Conservation (phyloP, 2,113 vertebrate species). For the Cinclus cinclus region DNA sequence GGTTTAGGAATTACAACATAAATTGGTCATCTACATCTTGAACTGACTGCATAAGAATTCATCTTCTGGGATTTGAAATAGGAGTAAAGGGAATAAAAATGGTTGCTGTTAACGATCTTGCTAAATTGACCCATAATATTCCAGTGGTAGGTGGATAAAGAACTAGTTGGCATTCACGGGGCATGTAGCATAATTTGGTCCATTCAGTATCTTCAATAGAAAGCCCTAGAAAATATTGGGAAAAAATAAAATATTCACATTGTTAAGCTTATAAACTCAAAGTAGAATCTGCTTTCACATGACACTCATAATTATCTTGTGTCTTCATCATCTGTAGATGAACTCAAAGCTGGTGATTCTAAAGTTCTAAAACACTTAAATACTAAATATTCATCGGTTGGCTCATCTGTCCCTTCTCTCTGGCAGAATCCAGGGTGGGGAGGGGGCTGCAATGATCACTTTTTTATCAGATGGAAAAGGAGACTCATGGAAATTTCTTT, state of each 20-base stretch:
- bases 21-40: conserved; percentile 15
- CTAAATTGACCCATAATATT: neutral
- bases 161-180: neutral
- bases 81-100: neutral
- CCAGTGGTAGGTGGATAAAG: neutral
- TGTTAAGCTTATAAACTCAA: neutral
- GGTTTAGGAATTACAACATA: neutral
- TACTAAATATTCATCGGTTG: neutral
- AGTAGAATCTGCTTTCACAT: neutral
- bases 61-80: neutral
- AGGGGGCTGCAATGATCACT: rapidly evolving
- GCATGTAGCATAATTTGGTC: neutral
- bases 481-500: neutral
- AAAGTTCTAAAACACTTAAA: neutral
- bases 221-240: neutral
- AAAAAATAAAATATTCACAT: neutral
- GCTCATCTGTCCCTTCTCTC: neutral
- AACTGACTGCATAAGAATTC: neutral
- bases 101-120: neutral
- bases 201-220: neutral
- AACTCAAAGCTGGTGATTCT: neutral
- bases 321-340: neutral
- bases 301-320: neutral
- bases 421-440: neutral
- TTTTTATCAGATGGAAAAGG: neutral